A percentile compares a stretch with the other conserved stretches of the same genome.
Conservation (phyloP, 2,888 invertebrate genomes). For the Phalangium opilio region DNA sequence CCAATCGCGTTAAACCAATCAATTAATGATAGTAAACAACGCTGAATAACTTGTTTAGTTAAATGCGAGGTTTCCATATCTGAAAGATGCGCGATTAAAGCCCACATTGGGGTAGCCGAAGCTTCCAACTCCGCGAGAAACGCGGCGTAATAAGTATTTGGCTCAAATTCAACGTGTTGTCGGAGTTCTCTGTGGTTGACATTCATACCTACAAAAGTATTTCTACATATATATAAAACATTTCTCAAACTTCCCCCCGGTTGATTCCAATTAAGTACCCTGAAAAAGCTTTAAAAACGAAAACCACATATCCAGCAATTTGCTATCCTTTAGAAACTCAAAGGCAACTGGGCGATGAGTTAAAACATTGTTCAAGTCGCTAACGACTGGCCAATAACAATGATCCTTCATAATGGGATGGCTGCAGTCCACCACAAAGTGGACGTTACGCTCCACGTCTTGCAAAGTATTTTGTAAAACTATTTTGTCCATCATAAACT, state of each 20-base stretch:
- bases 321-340: slow-evolving; percentile 64
- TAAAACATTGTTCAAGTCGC: slow-evolving; percentile 88
- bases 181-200: slow-evolving; percentile 78
- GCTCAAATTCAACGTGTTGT: slow-evolving; percentile 90
- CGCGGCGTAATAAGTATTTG: slow-evolving; percentile 91
- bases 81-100: slow-evolving; percentile 65
- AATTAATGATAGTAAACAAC: slow-evolving; percentile 60
- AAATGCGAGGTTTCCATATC: slow-evolving; percentile 40
- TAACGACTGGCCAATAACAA: slow-evolving; percentile 95
- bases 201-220: slow-evolving; percentile 67
- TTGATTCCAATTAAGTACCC: slow-evolving; percentile 40
- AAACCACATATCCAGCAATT: slow-evolving; percentile 91
- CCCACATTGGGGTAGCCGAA: slow-evolving; percentile 96
- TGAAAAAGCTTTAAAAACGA: slow-evolving; percentile 85
- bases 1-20: slow-evolving; percentile 75
- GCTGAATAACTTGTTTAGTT: slow-evolving; percentile 56
- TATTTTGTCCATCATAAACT: slow-evolving; percentile 84
- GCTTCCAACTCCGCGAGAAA: slow-evolving; percentile 95
- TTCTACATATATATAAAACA: too few relatives aligned
- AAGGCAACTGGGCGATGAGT: slow-evolving; percentile 82
- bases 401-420: slow-evolving; percentile 89
- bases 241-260: too few relatives aligned
- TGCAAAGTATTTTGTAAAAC: slow-evolving; percentile 72
- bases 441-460: slow-evolving; percentile 54
- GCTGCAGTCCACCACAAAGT: slow-evolving; percentile 83